Conservation (phyloP, 2,888 invertebrate genomes). For the Fragum sueziense region DNA sequence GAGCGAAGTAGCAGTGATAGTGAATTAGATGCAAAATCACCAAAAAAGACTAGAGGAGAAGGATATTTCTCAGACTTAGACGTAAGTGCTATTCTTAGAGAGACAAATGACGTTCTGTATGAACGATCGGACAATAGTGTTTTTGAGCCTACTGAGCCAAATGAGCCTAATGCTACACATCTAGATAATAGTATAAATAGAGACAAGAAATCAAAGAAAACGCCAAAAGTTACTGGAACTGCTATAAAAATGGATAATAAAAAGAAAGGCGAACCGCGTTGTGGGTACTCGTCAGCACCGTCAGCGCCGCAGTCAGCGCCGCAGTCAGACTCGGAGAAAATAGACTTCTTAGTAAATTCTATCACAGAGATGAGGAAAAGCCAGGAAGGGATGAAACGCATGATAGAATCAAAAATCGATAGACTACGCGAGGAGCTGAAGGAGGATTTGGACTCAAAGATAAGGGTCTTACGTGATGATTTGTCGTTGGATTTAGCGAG, state of each 20-base stretch:
- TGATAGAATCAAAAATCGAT: not conserved
- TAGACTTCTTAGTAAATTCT: not conserved
- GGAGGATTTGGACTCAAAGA: slow-evolving; percentile 1
- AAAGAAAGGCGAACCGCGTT: not conserved
- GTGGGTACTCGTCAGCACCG: too few relatives aligned
- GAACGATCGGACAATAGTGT: not conserved
- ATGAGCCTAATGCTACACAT: too few relatives aligned
- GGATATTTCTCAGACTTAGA: not conserved
- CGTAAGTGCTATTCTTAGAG: slow-evolving; percentile 1
- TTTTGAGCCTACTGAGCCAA: too few relatives aligned
- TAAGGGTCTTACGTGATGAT: not conserved
- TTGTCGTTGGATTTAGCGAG: not conserved
- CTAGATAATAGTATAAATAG: too few relatives aligned
- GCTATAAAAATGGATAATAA: not conserved
- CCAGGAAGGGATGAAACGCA: not conserved
- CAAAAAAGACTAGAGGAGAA: not conserved
- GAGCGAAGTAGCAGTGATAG: not conserved
- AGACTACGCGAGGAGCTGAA: not conserved
- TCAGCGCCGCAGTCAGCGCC: too few relatives aligned
- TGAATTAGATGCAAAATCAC: not conserved
- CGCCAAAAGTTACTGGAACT: not conserved
- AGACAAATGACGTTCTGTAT: not conserved
- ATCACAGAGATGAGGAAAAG: not conserved
- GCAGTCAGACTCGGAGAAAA: not conserved
- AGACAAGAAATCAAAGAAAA: not conserved